These are phyloP conservation scores for Melipona quadrifasciata DNA, from an alignment of 1,140 invertebrate genomes.

Conservation along the genomic window DNA sequence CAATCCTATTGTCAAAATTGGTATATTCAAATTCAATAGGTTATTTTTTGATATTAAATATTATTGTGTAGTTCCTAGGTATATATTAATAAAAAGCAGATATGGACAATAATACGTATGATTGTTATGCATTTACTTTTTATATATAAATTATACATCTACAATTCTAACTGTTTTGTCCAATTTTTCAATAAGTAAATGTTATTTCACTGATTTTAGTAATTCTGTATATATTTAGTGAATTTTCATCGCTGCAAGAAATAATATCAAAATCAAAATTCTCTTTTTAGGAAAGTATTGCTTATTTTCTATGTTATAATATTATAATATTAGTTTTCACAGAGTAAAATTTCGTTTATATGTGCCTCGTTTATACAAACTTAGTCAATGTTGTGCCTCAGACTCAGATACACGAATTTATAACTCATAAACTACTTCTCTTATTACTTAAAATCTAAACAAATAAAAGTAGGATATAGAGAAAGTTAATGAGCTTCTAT, in stretches of 20 bases:
- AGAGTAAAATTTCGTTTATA: too few species aligned
- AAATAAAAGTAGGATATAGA: too few species aligned
- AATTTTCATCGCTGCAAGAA: not conserved
- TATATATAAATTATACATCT: not conserved
- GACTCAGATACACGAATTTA: too few species aligned
- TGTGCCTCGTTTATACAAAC: too few species aligned
- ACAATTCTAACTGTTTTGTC: not conserved
- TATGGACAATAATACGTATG: not conserved
- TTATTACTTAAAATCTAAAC: too few species aligned
- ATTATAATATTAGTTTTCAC: not conserved
- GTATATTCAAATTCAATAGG: not conserved
- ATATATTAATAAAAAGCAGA: not conserved
- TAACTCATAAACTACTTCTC: too few species aligned
- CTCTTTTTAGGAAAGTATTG: too few species aligned
- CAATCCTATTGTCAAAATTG: not conserved
- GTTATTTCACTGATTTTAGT: too few species aligned
- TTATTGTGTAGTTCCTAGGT: not conserved
- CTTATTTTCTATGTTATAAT: not conserved
- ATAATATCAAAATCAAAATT: not conserved
- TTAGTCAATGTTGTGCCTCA: too few species aligned
- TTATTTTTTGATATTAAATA: not conserved
- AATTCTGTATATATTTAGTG: too few species aligned
- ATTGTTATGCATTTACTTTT: not conserved
- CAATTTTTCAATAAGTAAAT: not conserved
- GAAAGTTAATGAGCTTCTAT: too few species aligned